Evolutionary conservation across 2,888 invertebrate genomes (phyloP).

Genomic region (Plagodis dolabraria): DNA sequence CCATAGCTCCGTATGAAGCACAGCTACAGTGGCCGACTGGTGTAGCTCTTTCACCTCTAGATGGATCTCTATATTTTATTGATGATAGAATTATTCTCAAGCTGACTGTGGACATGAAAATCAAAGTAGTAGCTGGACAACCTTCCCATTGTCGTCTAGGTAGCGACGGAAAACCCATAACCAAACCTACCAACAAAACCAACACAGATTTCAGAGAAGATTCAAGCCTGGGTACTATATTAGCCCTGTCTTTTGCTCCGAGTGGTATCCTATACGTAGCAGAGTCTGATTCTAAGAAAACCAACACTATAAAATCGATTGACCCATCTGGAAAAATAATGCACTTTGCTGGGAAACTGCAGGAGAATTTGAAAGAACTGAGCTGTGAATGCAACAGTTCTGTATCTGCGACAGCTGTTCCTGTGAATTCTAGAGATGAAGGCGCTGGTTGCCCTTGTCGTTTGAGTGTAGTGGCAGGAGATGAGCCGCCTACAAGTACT

Average conservation of each 20-base stretch:
- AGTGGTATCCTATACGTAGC: conserved; percentile 97
- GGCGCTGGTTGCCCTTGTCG: conserved; percentile 77
- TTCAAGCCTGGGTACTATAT: conserved; percentile 92
- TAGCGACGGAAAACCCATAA: conserved; percentile 73
- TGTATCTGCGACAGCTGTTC: conserved; percentile 81
- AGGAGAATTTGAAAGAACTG: conserved; percentile 84
- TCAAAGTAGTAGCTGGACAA: conserved; percentile 97
- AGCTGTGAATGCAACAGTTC: conserved; percentile 86
- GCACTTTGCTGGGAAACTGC: conserved; percentile 95
- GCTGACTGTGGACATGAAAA: conserved; percentile 95
- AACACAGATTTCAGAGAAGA: conserved; percentile 86
- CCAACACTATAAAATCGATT: conserved; percentile 93
- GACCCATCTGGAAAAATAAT: conserved; percentile 95
- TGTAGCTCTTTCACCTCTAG: conserved; percentile 95
- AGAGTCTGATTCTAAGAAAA: conserved; percentile 94
- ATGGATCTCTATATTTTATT: conserved; percentile 97
- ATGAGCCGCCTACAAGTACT: conserved; percentile 90
- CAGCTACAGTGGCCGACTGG: conserved; percentile 99
- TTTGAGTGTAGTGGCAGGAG: conserved; percentile 83
- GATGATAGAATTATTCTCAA: conserved; percentile 97
- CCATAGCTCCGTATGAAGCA: conserved; percentile 93
- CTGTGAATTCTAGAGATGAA: conserved; percentile 67
- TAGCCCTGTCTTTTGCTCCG: conserved; percentile 95
- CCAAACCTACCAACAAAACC: conserved; percentile 69
- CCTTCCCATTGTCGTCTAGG: conserved; percentile 94